These are phyloP conservation scores for Ashinkailepas kermadecensis DNA, from an alignment of 2,888 invertebrate species.

Conservation along the genomic window DNA sequence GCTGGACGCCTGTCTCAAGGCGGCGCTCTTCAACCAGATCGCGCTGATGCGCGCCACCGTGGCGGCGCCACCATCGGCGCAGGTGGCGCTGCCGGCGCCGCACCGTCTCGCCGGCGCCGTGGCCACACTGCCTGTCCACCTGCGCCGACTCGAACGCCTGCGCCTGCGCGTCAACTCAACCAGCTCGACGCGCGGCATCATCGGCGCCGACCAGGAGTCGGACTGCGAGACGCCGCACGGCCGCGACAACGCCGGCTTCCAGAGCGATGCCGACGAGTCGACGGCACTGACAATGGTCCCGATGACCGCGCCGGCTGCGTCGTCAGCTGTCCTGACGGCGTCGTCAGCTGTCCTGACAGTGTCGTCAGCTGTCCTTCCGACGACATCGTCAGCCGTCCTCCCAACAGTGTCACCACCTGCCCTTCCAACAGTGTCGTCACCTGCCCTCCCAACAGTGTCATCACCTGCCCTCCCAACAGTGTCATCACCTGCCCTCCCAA, in stretches of 20 bases:
- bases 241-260: not conserved
- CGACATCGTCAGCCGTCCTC: no score
- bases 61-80: not conserved
- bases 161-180: not conserved
- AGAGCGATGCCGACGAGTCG: not conserved
- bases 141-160: conserved; percentile 3
- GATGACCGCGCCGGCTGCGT: no score
- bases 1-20: conserved; percentile 31
- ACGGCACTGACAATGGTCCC: no score
- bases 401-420: no score
- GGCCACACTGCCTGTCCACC: not conserved
- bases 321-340: no score
- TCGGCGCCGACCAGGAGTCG: not conserved
- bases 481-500: no score
- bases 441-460: no score
- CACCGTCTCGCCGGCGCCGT: not conserved
- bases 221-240: not conserved
- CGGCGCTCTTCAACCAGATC: not conserved
- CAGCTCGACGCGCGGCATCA: not conserved
- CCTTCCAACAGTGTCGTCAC: no score
- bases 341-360: no score
- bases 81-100: not conserved
- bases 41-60: not conserved
- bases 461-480: no score
- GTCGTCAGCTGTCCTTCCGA: no score